phyloP scores from a whole-genome alignment of 2,888 invertebrate genomes.

The Philopedon plagiatum region DNA sequence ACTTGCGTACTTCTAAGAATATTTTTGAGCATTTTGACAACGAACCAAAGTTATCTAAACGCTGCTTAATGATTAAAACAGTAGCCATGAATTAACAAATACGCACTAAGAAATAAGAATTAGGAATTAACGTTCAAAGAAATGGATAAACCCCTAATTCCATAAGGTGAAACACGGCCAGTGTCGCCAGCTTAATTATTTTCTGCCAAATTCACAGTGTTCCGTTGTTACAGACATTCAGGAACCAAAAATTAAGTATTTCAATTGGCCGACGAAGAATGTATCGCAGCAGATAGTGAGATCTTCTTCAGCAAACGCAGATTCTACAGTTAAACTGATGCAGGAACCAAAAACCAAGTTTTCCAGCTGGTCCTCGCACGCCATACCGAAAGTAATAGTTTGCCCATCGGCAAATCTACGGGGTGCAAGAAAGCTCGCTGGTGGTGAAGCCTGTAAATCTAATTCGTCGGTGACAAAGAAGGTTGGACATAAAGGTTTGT shows the following conservation, averaged over 20 bases:
- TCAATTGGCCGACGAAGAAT: neutral
- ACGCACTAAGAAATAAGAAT: too few species aligned
- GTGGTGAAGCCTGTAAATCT: neutral
- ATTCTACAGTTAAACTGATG: neutral
- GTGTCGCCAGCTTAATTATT: too few species aligned
- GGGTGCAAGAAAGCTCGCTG: neutral
- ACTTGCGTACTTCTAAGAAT: too few species aligned
- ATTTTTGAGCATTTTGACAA: too few species aligned
- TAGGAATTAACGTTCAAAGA: too few species aligned
- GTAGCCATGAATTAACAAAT: too few species aligned
- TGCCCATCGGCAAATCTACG: neutral
- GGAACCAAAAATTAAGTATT: neutral
- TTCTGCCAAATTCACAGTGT: neutral
- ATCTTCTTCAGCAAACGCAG: neutral
- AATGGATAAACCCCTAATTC: too few species aligned
- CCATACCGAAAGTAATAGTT: neutral
- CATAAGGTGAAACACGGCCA: too few species aligned
- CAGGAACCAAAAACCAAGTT: conserved; percentile 1
- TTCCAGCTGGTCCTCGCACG: conserved; percentile 15
- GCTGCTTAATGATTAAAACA: too few species aligned
- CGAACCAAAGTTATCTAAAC: too few species aligned
- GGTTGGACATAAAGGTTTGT: neutral
- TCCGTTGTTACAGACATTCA: neutral
- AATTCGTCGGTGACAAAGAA: neutral
- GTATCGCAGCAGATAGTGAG: neutral